Evolutionary conservation across 2,113 vertebrate genomes (phyloP), one percentile per base, ranked within the genome.

Genomic region (Trematocara nigrifrons): DNA sequence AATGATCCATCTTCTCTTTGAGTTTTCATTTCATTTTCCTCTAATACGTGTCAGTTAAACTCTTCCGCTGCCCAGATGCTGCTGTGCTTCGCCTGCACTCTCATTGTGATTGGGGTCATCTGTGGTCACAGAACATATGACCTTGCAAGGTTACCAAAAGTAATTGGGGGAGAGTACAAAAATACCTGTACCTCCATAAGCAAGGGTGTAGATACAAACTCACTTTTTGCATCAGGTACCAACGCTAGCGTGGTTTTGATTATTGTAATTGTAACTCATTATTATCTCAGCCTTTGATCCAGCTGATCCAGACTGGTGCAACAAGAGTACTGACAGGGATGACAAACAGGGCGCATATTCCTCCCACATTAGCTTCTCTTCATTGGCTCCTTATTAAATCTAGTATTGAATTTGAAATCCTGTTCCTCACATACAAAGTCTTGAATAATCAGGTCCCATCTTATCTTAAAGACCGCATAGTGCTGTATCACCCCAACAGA

Each of bases 1-100:
- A 92, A 92, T 90, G 82, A 91, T 77, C 53, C 35, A 20, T 64
- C 35, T 64, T 81, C 64, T 87, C 79, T 84, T 89, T 89, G 53
- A 57, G 53, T 90, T 90, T 86, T 86, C 38, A 81, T 86, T 94
- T 89, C 82, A 91, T 87, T 91, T 88, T 88, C 71, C 79, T n/a
- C 77, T 90, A 71, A 91, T 85, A 38, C 61, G 42, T 26, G 12
- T 40, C 81, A 16, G 93, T 91, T 88, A 92, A 87, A 93, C 78
- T 76, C 81, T 20, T 79, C 77, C 69, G 83, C 71, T 86, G 79
- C 54, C 47, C 0, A 53, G 11, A 40, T 74, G 80, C 79, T 7
- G 71, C 53, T 45, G 64, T 33, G 64, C 33, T 78, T 85, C 80
- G 81, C 81, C 84, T 80, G 47, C 3, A 2, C 79, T 84, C 33